Conservation (phyloP, 35 echinoderm and acorn worm species). For the Stichopus chloronotus region DNA sequence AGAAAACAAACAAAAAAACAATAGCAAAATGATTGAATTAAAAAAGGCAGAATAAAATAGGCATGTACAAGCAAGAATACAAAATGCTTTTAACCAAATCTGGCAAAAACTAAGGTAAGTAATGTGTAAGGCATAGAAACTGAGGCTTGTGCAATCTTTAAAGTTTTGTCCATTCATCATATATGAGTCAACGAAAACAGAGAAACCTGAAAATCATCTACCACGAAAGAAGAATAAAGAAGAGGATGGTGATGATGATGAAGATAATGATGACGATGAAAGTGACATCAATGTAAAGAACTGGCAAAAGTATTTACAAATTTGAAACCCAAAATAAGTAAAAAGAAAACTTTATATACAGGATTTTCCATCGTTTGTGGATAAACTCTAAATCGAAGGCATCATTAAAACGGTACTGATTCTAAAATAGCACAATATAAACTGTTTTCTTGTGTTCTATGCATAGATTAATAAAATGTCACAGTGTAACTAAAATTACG, state of each 20-base stretch:
- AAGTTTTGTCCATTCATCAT: not conserved
- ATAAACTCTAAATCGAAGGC: constrained; percentile 47
- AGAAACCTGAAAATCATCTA: not conserved
- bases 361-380: not conserved
- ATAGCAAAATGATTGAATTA: not conserved
- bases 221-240: not conserved
- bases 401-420: constrained; percentile 37
- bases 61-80: not conserved
- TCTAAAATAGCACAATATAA: constrained; percentile 35
- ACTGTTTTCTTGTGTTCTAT: not conserved
- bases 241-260: no score
- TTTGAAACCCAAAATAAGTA: constrained; percentile 9
- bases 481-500: not conserved
- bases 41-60: not conserved
- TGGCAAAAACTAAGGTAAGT: not conserved
- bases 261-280: not conserved
- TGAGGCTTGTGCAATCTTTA: not conserved
- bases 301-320: not conserved
- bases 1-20: not conserved
- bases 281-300: not conserved
- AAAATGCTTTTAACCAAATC: not conserved
- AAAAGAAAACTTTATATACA: constrained; percentile 32
- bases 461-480: constrained; percentile 39
- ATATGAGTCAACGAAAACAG: not conserved
- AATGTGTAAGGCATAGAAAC: not conserved